These are phyloP conservation scores for Athripsodes cinereus DNA, from an alignment of 2,888 invertebrate species.

Conservation along the genomic window DNA sequence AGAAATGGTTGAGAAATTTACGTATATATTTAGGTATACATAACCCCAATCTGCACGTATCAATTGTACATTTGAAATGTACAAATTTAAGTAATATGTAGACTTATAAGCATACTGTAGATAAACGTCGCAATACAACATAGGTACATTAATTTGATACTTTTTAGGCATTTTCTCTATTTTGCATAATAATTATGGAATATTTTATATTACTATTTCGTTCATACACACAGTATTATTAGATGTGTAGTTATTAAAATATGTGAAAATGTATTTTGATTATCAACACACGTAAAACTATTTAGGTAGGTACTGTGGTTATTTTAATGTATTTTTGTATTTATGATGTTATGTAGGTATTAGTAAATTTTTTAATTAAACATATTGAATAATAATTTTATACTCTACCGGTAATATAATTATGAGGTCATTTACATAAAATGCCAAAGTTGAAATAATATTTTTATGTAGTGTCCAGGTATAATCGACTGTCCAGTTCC, in stretches of 20 bases:
- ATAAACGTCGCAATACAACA: neutral
- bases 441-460: slow-evolving; percentile 7
- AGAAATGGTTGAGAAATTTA: no score
- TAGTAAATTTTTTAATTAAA: slow-evolving; percentile 2
- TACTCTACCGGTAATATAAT: neutral
- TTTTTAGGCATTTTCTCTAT: neutral
- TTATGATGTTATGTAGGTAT: no score
- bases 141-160: no score
- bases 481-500: no score
- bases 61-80: neutral
- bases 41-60: neutral
- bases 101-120: neutral
- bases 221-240: neutral
- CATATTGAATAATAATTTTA: neutral
- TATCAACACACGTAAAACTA: no score
- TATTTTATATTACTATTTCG: no score
- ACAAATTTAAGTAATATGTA: neutral
- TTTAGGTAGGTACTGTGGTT: neutral
- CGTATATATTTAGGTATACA: no score
- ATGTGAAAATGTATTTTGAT: neutral
- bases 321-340: neutral
- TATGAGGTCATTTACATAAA: slow-evolving; percentile 7
- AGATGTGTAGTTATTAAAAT: neutral
- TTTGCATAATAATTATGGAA: neutral
- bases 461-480: no score